These are phyloP conservation scores for Drosophila leontia DNA, from an alignment of 1,140 invertebrate species.

Conservation along the genomic window DNA sequence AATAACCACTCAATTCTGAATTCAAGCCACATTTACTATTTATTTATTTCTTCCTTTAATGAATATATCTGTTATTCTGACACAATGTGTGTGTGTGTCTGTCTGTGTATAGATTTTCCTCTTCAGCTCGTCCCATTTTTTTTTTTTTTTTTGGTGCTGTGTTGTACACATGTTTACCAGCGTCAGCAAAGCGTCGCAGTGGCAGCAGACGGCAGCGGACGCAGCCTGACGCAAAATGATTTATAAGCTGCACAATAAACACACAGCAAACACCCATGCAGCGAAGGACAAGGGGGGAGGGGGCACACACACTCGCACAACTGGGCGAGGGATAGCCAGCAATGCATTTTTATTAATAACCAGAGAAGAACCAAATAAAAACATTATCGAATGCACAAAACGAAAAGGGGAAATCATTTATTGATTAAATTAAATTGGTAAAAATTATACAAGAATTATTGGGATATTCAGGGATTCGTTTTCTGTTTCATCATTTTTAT, in stretches of 20 bases:
- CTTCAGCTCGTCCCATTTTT: conserved; percentile 4
- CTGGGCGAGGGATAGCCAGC: conserved; percentile 28
- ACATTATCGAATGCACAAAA: conserved; percentile 13
- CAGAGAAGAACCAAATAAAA: conserved; percentile 40
- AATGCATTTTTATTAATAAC: conserved; percentile 61
- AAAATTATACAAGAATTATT: not conserved
- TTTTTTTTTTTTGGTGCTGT: conserved; percentile 10
- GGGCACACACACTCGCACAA: conserved; percentile 19
- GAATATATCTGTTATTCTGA: not conserved
- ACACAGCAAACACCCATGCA: conserved; percentile 37
- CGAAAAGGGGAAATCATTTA: not conserved
- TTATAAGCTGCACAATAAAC: conserved; percentile 65
- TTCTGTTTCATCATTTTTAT: too few species aligned
- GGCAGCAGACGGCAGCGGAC: conserved; percentile 64
- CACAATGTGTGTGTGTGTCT: conserved; percentile 1
- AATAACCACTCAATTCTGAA: not conserved
- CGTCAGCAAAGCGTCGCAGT: conserved; percentile 75
- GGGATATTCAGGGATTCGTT: not conserved
- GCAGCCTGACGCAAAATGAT: conserved; percentile 74
- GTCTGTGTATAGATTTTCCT: conserved; percentile 30
- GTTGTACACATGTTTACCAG: conserved; percentile 68
- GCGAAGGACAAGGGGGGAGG: conserved; percentile 2
- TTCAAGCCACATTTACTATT: not conserved
- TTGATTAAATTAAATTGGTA: not conserved
- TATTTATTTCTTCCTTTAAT: not conserved